phyloP scores from a whole-genome alignment of 2,888 invertebrate genomes.

The Bombylius discolor region DNA sequence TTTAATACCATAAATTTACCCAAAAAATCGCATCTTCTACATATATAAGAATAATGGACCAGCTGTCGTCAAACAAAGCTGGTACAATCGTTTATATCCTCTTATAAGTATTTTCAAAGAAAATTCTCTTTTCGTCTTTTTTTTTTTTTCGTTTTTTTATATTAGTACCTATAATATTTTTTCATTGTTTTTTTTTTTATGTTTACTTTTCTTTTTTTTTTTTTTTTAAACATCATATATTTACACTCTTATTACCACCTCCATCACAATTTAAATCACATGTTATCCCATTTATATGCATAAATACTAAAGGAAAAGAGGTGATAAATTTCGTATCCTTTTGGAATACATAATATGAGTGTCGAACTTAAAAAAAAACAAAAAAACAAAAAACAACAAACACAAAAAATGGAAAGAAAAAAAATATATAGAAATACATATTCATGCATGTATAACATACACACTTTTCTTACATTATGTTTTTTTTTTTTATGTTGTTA shows the following conservation, averaged over 20 bases:
- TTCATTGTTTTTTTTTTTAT: too few species aligned
- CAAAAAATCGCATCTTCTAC: not conserved
- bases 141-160: too few species aligned
- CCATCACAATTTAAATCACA: slow-evolving; percentile 2
- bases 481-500: too few species aligned
- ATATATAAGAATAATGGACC: not conserved
- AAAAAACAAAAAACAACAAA: too few species aligned
- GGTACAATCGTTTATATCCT: not conserved
- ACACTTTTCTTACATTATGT: too few species aligned
- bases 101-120: too few species aligned
- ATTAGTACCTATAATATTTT: too few species aligned
- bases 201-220: too few species aligned
- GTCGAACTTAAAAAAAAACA: not conserved
- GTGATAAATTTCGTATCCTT: slow-evolving; percentile 8
- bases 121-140: too few species aligned
- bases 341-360: slow-evolving; percentile 5
- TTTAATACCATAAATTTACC: not conserved
- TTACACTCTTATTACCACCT: not conserved
- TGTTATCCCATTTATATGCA: slow-evolving; percentile 4
- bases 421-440: too few species aligned
- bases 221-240: not conserved
- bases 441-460: too few species aligned
- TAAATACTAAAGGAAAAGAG: slow-evolving; percentile 4
- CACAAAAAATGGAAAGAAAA: too few species aligned
- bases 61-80: not conserved